phyloP scores from a whole-genome alignment of 2,888 invertebrate species.

The Tribolium freemani region DNA sequence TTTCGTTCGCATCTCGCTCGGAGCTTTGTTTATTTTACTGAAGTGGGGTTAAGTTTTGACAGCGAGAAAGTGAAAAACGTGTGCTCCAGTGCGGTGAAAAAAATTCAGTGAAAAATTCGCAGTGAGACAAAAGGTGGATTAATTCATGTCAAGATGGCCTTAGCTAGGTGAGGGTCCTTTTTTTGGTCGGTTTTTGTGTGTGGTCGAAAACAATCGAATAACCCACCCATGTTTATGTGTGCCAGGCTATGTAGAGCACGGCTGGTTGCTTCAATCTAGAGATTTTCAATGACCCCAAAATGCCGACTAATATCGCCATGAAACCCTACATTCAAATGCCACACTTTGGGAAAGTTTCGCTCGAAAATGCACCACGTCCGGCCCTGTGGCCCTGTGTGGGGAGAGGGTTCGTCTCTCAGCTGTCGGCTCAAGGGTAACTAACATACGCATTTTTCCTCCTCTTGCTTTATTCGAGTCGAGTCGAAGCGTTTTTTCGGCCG shows the following conservation, averaged over 20 bases:
- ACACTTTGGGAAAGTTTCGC: conserved; percentile 39
- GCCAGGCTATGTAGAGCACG: conserved; percentile 60
- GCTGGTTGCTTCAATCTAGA: conserved; percentile 60
- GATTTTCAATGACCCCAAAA: conserved; percentile 63
- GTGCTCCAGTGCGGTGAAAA: conserved; percentile 18
- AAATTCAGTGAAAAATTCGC: conserved; percentile 6
- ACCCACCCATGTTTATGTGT: conserved; percentile 55
- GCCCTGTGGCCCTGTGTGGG: not conserved
- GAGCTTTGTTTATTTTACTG: conserved; percentile 38
- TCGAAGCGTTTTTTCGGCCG: conserved; percentile 23
- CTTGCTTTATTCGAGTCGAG: not conserved
- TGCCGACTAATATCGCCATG: conserved; percentile 57
- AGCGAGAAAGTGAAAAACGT: conserved; percentile 33
- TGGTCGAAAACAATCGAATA: conserved; percentile 40
- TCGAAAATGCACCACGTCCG: conserved; percentile 12
- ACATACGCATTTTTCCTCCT: not conserved
- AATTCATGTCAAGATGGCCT: conserved; percentile 54
- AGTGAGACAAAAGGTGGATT: conserved; percentile 47
- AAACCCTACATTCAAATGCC: conserved; percentile 51
- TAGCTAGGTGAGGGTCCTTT: conserved; percentile 52
- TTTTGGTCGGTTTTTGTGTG: conserved; percentile 5
- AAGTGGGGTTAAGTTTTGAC: conserved; percentile 38
- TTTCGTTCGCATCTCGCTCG: conserved; percentile 1
- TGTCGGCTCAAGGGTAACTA: conserved; percentile 33
- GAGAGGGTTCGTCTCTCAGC: conserved; percentile 16